Base-by-base conservation (phyloP, 2,113 vertebrate species). In the Vulpes ferrilata region DNA sequence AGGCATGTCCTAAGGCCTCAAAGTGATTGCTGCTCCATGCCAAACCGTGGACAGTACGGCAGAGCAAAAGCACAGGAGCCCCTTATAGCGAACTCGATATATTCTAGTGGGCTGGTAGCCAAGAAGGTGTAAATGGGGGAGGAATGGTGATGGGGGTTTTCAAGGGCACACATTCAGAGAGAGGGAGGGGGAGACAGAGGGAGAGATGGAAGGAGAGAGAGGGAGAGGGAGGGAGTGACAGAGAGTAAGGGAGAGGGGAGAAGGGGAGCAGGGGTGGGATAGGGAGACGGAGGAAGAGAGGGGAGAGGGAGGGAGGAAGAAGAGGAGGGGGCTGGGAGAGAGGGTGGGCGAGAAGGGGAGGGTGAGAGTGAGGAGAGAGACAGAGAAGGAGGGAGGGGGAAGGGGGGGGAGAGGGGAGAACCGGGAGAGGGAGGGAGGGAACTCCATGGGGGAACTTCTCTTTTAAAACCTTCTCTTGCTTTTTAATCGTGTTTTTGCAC, bases 381-480 rank as follows among this genome's bases (percentile, higher is more conserved):
- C 19, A 22, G 59, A 1, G 59, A 7, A 7, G 57, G 20, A 20
- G 57, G 57, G 16, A 20, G 15, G 30, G 5, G 53, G 4, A 15
- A 15, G 15, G 55, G 4, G 15, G 55, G 2, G 55, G 55, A 55
- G 55, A 15, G 15, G 55, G 15, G 55, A 55, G 55, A 55, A 5
- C 20, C 7, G 16, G 80, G 9, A 57, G 81, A 60, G 38, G 17
- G 55, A 59, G 25, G 71, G 92, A 95, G 9, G n/a, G 5, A 27
- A 7, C 53, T 81, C 38, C 69, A 53, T 30, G 23, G 48, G 11
- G 5, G 13, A 27, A 10, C 27, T 84, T 89, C 43, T 86, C n/a
- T 67, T 96, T 74, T 27, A 80, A 85, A 85, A 81, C 27, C 9
- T 51, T 84, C n/a, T 92, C 43, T 84, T 74, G 30, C 10, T 23